Evolutionary conservation across 2,113 vertebrate genomes (phyloP).

Genomic region (Datnioides undecimradiatus): DNA sequence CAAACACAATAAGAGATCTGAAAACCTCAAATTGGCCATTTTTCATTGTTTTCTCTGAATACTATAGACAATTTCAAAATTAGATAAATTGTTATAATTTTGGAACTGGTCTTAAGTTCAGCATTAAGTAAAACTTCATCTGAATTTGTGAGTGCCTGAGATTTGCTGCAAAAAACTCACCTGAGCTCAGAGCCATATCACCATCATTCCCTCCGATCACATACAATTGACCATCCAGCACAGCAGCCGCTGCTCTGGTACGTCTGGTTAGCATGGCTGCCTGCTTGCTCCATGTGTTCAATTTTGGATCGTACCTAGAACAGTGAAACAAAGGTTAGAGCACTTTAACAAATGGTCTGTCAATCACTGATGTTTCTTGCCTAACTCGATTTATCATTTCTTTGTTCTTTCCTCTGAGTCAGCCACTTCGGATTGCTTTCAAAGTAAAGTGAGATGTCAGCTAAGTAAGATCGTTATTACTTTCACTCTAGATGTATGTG

Average conservation of each 20-base stretch:
- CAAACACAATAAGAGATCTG: not conserved
- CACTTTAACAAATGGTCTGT: not conserved
- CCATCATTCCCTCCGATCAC: constrained; percentile 80
- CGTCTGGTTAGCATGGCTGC: constrained; percentile 68
- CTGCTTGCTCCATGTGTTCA: constrained; percentile 78
- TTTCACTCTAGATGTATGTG: not conserved
- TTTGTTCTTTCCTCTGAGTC: constrained; percentile 24
- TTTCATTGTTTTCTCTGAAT: not conserved
- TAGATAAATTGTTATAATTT: no score
- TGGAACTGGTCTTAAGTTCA: not conserved
- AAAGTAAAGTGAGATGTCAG: constrained; percentile 30
- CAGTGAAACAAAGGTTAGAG: not conserved
- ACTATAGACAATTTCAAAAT: not conserved
- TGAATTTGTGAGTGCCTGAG: not conserved
- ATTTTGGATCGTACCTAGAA: constrained; percentile 76
- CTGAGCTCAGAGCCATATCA: constrained; percentile 70
- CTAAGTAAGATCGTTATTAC: not conserved
- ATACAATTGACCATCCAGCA: constrained; percentile 75
- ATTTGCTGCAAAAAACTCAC: constrained; percentile 35
- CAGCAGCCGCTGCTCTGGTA: constrained; percentile 62
- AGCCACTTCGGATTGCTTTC: constrained; percentile 16
- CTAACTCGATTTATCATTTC: constrained; percentile 1
- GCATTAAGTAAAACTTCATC: not conserved
- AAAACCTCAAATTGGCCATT: not conserved
- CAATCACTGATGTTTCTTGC: constrained; percentile 10